Evolutionary conservation across 2,888 invertebrate genomes (phyloP), one percentile per base, ranked within the genome.

Genomic region (Pseudoips prasinana): DNA sequence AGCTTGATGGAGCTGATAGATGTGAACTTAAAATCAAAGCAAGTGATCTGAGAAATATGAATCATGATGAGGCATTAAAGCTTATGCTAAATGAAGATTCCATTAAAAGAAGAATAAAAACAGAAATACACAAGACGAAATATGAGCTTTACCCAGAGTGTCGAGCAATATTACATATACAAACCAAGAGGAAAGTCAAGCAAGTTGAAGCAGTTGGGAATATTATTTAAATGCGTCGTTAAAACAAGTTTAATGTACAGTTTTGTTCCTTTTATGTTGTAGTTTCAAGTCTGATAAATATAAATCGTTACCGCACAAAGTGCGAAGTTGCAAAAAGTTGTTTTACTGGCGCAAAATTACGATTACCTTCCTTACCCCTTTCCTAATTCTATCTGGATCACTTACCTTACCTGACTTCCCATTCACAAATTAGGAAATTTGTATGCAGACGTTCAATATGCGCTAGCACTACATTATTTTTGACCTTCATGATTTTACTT

Each of bases 1-100:
- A 89, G 89, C 78, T 89, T 28, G 89, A 89, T 53, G 89, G 89
- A 30, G 78, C 75, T 17, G 81, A 87, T 32, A 68, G 76, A 31
- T 80, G 83, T 47, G 78, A 83, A 34, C 63, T 88, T 17, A 85
- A 84, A 72, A 59, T 89, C 38, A 71, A 71, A 51, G 69, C 85
- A 8, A 45, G 33, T 10, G 71, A 84, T 31, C 64, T 89, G 3
- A 49, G 59, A n/a, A 56, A 62, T 24, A 45, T 89, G 25, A 64
- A 58, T 24, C 57, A 76, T 39, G 73, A 79, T 14, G 59, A 70
- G 38, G 89, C 86, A 10, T 44, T 89, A 35, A 55, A 82, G 50
- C 60, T 82, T 20, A 76, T 81, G 75, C 42, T 81, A 1, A 60
- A 67, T n/a, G 67, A 88, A 52, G 64, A 77, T 35, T 25, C 61